phyloP scores from a whole-genome alignment of 2,113 vertebrate species.

The Pseudopodoces humilis region DNA sequence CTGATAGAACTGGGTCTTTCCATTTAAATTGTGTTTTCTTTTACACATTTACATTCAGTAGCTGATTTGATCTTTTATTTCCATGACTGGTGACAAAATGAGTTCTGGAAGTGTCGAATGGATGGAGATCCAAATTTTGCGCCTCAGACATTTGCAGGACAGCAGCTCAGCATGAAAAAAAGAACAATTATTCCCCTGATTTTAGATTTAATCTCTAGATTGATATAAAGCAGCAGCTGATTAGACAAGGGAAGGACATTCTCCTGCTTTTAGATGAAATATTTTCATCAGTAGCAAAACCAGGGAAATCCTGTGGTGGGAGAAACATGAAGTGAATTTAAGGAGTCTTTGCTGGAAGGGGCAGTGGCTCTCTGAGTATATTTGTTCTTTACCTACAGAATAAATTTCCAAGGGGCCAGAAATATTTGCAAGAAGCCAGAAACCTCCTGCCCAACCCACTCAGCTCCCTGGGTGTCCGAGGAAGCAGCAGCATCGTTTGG shows the following conservation, averaged over 20 bases:
- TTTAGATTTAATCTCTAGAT: background rate
- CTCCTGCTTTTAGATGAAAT: background rate
- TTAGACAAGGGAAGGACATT: background rate
- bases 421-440: conserved; percentile 20
- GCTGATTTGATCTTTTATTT: background rate
- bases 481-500: background rate
- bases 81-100: background rate
- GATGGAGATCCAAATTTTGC: background rate
- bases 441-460: background rate
- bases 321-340: background rate
- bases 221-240: background rate
- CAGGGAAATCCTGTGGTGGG: background rate
- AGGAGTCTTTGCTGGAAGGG: background rate
- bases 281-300: background rate
- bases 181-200: background rate
- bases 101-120: background rate
- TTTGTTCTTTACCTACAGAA: conserved; percentile 12
- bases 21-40: background rate
- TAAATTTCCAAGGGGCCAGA: background rate
- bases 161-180: background rate
- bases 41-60: background rate
- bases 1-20: background rate
- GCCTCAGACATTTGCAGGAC: background rate
- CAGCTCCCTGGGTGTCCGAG: conserved; percentile 20
- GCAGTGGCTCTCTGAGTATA: background rate